Base-by-base conservation (phyloP, 1,140 invertebrate species). In the Drosophila kanapiae region DNA sequence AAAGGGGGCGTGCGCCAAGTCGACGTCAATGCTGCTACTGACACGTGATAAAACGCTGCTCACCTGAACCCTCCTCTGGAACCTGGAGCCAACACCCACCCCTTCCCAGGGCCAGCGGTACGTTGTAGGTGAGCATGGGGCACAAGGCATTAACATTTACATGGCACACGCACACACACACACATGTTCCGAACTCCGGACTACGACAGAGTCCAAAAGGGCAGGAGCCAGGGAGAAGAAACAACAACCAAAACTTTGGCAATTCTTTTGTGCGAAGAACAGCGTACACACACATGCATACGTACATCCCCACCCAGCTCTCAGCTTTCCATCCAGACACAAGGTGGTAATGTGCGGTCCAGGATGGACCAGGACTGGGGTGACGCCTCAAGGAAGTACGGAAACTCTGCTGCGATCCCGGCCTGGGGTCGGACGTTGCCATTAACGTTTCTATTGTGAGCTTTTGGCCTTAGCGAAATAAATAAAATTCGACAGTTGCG, bases 381-480 rank as follows among this genome's bases (percentile, higher is more conserved):
- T 56, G 67, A 79, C 69, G 85, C 85, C 84, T 85, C 65, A 85
- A 90, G 85, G 69, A 76, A 85, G 42, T 64, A 84, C 80, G 84
- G 85, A 88, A 91, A 79, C 85, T 90, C 69, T 85, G 86, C 84
- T 80, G 80, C 38, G 48, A 51, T 64, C 64, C 58, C 62, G 54
- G 58, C 49, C 53, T 35, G 59, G 45, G 42, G 59, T 54, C 61
- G 59, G 77, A 72, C 65, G 65, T 71, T 75, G 85, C 85, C 85
- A 88, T 88, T 88, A 88, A 88, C 85, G 85, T 90, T 88, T 90
- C 85, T 81, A 88, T 88, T 88, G 85, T 90, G 81, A 90, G 85
- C 85, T 90, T 68, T 90, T 90, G 86, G 85, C 85, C 85, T 81
- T 80, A 70, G 80, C 86, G 85, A 90, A 85, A 88, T 88, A 88